Evolutionary conservation across 2,113 vertebrate genomes (phyloP).

Genomic region (Oreotrochilus melanogaster): DNA sequence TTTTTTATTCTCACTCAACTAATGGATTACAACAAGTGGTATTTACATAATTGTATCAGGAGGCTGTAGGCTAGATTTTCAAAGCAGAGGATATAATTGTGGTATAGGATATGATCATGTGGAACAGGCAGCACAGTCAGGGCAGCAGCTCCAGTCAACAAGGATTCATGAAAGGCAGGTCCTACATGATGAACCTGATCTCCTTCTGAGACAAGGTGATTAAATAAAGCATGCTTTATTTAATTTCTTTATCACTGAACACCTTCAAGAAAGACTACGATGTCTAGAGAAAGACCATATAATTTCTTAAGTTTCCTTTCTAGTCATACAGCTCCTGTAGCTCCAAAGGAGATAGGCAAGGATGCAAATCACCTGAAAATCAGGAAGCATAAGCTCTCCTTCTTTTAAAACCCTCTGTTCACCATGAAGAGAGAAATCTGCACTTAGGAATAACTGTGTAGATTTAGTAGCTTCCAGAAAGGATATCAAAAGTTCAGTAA

Average conservation of each 20-base stretch:
- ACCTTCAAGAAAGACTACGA: not conserved
- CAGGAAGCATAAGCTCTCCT: not conserved
- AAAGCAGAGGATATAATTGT: too few relatives aligned
- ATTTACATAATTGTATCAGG: too few relatives aligned
- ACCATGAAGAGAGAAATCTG: not conserved
- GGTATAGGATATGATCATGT: too few relatives aligned
- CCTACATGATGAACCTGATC: too few relatives aligned
- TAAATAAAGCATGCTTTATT: not conserved
- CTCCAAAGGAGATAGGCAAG: not conserved
- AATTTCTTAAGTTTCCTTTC: not conserved
- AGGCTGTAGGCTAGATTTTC: too few relatives aligned
- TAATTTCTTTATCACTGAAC: not conserved
- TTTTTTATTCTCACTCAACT: too few relatives aligned
- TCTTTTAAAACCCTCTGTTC: not conserved
- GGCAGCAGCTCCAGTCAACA: too few relatives aligned
- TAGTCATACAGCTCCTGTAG: not conserved
- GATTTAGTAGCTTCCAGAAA: not conserved
- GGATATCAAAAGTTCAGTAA: not conserved
- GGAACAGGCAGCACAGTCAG: too few relatives aligned
- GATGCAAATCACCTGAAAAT: not conserved
- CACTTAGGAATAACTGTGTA: not conserved
- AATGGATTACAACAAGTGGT: too few relatives aligned
- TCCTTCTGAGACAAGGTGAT: too few relatives aligned
- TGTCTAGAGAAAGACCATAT: not conserved
- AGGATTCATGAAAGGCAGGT: too few relatives aligned